These are phyloP conservation scores for Ranitomeya imitator DNA, from an alignment of 2,113 vertebrate genomes.

Conservation along the genomic window DNA sequence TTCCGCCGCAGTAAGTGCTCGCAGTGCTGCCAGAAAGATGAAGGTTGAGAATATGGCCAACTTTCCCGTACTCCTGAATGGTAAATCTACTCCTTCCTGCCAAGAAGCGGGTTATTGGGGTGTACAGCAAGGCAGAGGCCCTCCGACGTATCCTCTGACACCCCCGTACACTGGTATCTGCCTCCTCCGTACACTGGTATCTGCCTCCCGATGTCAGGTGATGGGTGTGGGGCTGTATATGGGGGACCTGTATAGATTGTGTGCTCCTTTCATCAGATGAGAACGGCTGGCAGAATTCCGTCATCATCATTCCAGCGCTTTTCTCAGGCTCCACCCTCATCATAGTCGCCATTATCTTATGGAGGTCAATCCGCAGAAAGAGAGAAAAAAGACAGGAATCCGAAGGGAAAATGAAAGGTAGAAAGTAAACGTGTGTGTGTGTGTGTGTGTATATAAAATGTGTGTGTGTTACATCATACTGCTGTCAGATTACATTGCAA, in stretches of 20 bases:
- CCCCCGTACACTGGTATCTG: not conserved
- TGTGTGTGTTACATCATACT: no score
- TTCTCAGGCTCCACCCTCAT: slow-evolving; percentile 67
- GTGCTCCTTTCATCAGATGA: slow-evolving; percentile 60
- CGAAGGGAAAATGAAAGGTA: not conserved
- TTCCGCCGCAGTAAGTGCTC: slow-evolving; percentile 25
- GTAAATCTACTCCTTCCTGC: not conserved
- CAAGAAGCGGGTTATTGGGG: not conserved
- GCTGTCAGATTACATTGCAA: no score
- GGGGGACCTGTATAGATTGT: not conserved
- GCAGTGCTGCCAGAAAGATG: not conserved
- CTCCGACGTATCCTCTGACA: no score
- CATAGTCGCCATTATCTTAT: slow-evolving; percentile 67
- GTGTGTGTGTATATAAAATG: no score
- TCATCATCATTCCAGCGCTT: slow-evolving; percentile 69
- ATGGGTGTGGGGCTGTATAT: not conserved
- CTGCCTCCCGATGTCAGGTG: not conserved
- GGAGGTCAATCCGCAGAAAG: slow-evolving; percentile 63
- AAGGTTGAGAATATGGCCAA: not conserved
- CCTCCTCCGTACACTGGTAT: not conserved
- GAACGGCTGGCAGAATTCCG: slow-evolving; percentile 60
- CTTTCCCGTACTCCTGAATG: no score
- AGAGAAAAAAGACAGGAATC: not conserved
- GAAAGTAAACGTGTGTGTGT: no score
- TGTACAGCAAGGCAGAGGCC: no score